Percentiles rank a stretch among this genome's conserved stretches.
phyloP scores from a whole-genome alignment of 2,113 vertebrate species.

The Excalfactoria chinensis region DNA sequence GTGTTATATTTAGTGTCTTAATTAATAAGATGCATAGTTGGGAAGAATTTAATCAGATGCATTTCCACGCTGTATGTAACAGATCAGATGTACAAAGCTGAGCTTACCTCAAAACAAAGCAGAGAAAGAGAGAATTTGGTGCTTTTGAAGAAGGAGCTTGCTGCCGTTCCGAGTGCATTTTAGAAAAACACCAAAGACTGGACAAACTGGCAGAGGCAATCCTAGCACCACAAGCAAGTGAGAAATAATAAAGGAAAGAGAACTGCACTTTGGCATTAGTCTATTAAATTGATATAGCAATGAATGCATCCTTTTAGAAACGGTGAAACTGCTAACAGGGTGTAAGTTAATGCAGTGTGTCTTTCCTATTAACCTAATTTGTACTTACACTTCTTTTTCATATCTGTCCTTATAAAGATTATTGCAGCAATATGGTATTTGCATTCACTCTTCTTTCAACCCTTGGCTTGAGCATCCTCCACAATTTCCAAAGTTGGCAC shows the following conservation, averaged over 20 bases:
- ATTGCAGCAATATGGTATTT: background rate
- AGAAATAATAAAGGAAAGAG: background rate
- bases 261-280: background rate
- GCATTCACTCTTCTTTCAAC: background rate
- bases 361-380: background rate
- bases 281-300: background rate
- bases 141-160: background rate
- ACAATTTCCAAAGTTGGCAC: background rate
- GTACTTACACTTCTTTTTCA: background rate
- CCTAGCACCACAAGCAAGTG: background rate
- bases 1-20: slow-evolving; percentile 39
- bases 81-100: slow-evolving; percentile 9
- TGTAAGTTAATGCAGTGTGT: background rate
- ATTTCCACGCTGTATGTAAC: background rate
- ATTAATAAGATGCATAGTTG: slow-evolving; percentile 19
- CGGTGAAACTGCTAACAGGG: background rate
- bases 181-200: rapidly evolving
- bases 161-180: background rate
- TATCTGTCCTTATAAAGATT: background rate
- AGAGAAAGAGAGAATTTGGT: background rate
- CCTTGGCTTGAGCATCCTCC: background rate
- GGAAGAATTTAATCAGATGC: background rate
- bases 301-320: background rate
- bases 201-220: background rate
- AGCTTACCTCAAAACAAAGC: slow-evolving; percentile 17